Evolutionary conservation across 2,888 invertebrate species (phyloP).

Genomic region (Venusia cambrica): DNA sequence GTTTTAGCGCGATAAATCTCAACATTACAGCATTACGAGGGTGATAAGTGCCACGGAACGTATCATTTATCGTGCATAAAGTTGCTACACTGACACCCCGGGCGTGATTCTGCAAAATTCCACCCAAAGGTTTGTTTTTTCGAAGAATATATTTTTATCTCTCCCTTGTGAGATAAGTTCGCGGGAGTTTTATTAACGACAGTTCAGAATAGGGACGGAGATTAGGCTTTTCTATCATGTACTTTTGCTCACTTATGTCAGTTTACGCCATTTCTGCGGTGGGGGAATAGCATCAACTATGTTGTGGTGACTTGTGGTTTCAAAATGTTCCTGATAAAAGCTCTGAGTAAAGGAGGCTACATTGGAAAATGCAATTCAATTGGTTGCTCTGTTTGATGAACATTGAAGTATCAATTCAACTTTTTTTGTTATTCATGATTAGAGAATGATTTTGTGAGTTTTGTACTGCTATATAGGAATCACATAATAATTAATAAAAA

Average conservation of each 20-base stretch:
- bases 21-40: constrained; percentile 29
- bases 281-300: constrained; percentile 20
- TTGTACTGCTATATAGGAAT: no score
- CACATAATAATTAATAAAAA: no score
- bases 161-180: constrained; percentile 59
- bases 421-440: no score
- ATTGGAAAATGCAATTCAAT: constrained; percentile 35
- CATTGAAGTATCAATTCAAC: no score
- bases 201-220: constrained; percentile 55
- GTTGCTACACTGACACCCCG: constrained; percentile 28
- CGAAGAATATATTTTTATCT: constrained; percentile 60
- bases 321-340: constrained; percentile 13
- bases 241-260: constrained; percentile 51
- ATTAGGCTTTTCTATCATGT: constrained; percentile 58
- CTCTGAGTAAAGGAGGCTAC: constrained; percentile 42
- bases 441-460: no score
- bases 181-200: constrained; percentile 69
- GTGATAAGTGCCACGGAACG: constrained; percentile 30
- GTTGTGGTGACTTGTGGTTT: constrained; percentile 19
- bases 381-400: no score
- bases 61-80: constrained; percentile 32
- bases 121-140: constrained; percentile 25
- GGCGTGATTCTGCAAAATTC: constrained; percentile 46
- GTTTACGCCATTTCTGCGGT: constrained; percentile 38
- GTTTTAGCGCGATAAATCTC: constrained; percentile 28